Conservation (phyloP, 2,797 vertebrate species). For the Pipistrellus kuhlii region DNA sequence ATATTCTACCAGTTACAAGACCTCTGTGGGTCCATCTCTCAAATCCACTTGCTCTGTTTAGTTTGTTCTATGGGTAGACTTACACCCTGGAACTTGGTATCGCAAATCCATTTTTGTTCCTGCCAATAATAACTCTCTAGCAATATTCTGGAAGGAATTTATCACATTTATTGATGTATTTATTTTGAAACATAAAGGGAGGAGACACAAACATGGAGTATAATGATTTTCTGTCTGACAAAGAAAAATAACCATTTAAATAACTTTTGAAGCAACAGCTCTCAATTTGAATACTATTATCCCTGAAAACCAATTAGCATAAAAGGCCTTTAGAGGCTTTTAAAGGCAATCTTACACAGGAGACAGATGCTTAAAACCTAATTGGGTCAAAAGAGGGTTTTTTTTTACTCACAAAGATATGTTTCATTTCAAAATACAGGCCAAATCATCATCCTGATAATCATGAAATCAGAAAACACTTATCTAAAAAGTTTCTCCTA, state of each 20-base stretch:
- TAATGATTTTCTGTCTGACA: slow-evolving; percentile 2
- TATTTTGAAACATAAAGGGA: background rate
- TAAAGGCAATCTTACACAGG: background rate
- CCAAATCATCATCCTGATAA: background rate
- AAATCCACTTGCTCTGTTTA: background rate
- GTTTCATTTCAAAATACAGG: background rate
- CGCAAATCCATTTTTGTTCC: slow-evolving; percentile 23
- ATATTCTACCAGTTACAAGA: background rate
- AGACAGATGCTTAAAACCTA: background rate
- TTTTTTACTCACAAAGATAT: background rate
- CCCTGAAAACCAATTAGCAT: background rate
- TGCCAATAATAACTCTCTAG: slow-evolving; percentile 22
- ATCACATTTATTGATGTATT: background rate
- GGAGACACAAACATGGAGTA: background rate
- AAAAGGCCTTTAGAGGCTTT: background rate
- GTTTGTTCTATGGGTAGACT: background rate
- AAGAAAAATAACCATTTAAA: background rate
- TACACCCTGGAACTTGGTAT: background rate
- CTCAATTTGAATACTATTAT: background rate
- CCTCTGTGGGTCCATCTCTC: background rate
- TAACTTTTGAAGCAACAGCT: background rate
- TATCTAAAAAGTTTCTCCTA: background rate
- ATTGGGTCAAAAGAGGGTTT: background rate
- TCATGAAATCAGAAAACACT: background rate
- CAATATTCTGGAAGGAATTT: background rate